Evolutionary conservation across 2,888 invertebrate genomes (phyloP).

Genomic region (Latheticus oryzae): DNA sequence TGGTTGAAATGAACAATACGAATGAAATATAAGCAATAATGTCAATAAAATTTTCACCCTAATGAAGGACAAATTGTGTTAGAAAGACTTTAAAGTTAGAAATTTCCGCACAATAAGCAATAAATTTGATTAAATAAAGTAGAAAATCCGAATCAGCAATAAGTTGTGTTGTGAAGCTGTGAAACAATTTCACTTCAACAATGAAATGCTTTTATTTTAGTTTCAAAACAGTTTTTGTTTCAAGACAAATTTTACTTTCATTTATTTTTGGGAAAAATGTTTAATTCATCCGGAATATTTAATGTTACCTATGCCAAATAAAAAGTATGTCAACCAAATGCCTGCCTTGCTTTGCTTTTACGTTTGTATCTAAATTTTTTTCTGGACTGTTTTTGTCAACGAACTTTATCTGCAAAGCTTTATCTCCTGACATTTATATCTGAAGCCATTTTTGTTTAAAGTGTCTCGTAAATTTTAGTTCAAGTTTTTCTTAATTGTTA

Average conservation of each 20-base stretch:
- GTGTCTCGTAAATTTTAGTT: too few species aligned
- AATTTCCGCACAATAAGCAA: conserved; percentile 10
- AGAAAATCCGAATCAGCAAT: neutral
- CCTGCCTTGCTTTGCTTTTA: conserved; percentile 3
- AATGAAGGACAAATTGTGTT: conserved; percentile 6
- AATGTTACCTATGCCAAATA: conserved; percentile 3
- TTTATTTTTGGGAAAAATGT: neutral
- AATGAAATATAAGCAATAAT: neutral
- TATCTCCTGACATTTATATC: too few species aligned
- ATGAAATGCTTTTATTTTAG: too few species aligned
- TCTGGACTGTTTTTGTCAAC: too few species aligned
- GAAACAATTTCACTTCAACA: conserved; percentile 4
- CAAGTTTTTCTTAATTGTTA: too few species aligned
- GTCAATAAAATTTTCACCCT: neutral
- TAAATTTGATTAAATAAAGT: conserved; percentile 2
- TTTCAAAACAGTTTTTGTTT: too few species aligned
- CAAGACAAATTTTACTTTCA: too few species aligned
- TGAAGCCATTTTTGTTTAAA: too few species aligned
- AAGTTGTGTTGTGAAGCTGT: neutral
- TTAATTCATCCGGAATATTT: conserved; percentile 6
- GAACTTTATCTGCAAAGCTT: too few species aligned
- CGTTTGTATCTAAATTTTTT: too few species aligned
- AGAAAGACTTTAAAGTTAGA: neutral
- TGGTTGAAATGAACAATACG: conserved; percentile 1
- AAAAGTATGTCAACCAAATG: conserved; percentile 3